Conservation (phyloP, 2,888 invertebrate species). For the Aquatica leii region DNA sequence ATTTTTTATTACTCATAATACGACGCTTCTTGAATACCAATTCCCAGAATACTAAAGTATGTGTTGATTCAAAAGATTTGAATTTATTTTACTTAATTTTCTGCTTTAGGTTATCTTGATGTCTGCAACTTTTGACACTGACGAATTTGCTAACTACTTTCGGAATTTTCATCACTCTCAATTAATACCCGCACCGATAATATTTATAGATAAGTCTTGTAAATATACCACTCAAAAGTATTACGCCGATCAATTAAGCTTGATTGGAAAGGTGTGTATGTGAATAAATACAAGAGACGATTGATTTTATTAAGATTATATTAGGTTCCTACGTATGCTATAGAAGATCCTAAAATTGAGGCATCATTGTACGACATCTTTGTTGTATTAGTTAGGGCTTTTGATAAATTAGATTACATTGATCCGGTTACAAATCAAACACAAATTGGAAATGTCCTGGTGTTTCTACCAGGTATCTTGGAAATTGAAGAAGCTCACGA, state of each 20-base stretch:
- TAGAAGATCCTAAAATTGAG: conserved; percentile 65
- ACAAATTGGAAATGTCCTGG: conserved; percentile 72
- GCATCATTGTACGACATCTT: conserved; percentile 57
- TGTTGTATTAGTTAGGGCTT: conserved; percentile 65
- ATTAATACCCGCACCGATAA: conserved; percentile 64
- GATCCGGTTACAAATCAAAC: conserved; percentile 42
- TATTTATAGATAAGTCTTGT: conserved; percentile 64
- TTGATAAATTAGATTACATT: conserved; percentile 70
- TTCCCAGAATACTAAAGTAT: conserved; percentile 70
- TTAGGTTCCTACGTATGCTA: conserved; percentile 66
- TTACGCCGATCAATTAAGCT: conserved; percentile 66
- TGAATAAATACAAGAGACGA: conserved; percentile 5
- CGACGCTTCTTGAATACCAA: conserved; percentile 77
- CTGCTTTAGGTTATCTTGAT: conserved; percentile 76
- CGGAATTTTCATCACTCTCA: conserved; percentile 56
- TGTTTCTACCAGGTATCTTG: conserved; percentile 88
- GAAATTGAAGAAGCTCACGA: conserved; percentile 81
- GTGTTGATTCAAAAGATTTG: conserved; percentile 37
- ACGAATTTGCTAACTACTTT: conserved; percentile 75
- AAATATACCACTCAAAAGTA: conserved; percentile 68
- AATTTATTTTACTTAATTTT: neutral
- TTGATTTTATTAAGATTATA: neutral
- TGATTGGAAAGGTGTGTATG: conserved; percentile 52
- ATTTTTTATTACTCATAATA: conserved; percentile 85
- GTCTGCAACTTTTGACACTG: conserved; percentile 91